phyloP scores from a whole-genome alignment of 2,113 vertebrate species.

The Glaucidium brasilianum region DNA sequence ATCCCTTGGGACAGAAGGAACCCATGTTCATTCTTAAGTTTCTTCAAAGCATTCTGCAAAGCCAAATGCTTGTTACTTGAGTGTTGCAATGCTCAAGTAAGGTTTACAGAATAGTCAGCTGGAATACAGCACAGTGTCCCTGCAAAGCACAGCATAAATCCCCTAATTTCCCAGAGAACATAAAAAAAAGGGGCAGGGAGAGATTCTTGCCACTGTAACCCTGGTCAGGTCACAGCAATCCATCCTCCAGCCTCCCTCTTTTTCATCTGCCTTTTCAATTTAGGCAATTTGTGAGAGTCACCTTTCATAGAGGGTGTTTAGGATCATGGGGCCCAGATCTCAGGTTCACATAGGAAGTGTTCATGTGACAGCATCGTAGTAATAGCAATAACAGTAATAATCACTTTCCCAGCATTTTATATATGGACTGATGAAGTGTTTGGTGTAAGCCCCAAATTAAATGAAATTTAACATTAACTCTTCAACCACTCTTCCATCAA shows the following conservation, averaged over 20 bases:
- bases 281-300: not conserved
- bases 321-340: not conserved
- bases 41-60: not conserved
- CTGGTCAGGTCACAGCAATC: not conserved
- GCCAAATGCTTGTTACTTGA: not conserved
- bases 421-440: not conserved
- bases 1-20: not conserved
- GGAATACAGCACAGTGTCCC: not conserved
- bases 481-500: not conserved
- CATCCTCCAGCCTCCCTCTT: not conserved
- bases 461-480: not conserved
- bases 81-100: not conserved
- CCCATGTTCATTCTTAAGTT: not conserved
- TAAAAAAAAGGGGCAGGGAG: not conserved
- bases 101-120: not conserved
- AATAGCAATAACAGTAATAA: not conserved
- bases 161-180: rapidly evolving
- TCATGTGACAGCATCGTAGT: not conserved
- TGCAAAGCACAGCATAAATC: not conserved
- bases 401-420: not conserved
- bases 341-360: rapidly evolving
- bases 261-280: not conserved
- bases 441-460: not conserved
- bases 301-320: not conserved
- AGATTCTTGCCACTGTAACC: not conserved